Evolutionary conservation across 2,888 invertebrate species (phyloP).

Genomic region (Chalcosyrphus nemorum): DNA sequence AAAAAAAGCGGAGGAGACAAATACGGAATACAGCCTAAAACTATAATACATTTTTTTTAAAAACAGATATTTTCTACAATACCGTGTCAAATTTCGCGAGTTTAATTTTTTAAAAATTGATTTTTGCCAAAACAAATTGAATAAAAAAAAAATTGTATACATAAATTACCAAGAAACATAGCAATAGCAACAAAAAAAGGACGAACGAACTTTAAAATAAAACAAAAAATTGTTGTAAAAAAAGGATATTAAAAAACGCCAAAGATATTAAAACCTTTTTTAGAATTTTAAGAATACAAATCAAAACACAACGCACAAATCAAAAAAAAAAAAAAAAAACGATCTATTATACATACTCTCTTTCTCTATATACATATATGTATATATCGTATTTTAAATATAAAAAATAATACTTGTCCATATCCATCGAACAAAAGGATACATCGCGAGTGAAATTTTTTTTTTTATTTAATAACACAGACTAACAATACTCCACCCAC

Average conservation of each 20-base stretch:
- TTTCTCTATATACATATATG: conserved; percentile 28
- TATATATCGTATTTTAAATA: conserved; percentile 26
- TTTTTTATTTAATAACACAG: conserved; percentile 54
- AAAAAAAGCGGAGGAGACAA: conserved; percentile 38
- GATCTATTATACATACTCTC: conserved; percentile 48
- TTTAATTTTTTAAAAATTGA: conserved; percentile 26
- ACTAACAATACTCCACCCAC: conserved; percentile 67
- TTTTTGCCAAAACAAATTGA: conserved; percentile 60
- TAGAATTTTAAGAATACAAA: conserved; percentile 69
- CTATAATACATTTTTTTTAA: conserved; percentile 19
- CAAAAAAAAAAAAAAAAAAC: conserved; percentile 54
- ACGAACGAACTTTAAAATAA: conserved; percentile 8
- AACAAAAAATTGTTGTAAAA: conserved; percentile 41
- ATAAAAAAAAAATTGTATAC: conserved; percentile 59
- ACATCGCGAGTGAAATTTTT: conserved; percentile 72
- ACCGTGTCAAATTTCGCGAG: conserved; percentile 49
- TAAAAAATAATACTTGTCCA: conserved; percentile 58
- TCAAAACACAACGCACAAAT: conserved; percentile 74
- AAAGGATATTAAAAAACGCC: conserved; percentile 61
- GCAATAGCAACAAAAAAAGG: conserved; percentile 52
- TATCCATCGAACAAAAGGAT: conserved; percentile 72
- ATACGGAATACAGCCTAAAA: conserved; percentile 38
- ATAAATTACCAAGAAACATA: conserved; percentile 56
- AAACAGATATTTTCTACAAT: conserved; percentile 12
- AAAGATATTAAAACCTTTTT: conserved; percentile 65